These are phyloP conservation scores for Caenorhabditis sp. DNA, from an alignment of 2,888 invertebrate species.

Conservation along the genomic window DNA sequence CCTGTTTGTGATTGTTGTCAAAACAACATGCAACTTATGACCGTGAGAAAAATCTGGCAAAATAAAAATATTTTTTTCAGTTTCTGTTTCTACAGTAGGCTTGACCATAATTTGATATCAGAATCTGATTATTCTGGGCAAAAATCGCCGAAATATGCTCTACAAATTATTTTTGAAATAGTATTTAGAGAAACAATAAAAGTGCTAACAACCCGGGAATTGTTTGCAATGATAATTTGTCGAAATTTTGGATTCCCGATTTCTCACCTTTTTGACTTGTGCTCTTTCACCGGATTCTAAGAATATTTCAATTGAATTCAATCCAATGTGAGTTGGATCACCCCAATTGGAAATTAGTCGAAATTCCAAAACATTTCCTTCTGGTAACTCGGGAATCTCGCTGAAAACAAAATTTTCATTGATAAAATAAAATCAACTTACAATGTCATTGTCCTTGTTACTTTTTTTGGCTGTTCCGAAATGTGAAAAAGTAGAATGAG, in stretches of 20 bases:
- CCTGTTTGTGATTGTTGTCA: no score
- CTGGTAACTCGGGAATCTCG: slow-evolving; percentile 53
- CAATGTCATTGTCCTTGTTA: background rate
- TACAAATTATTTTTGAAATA: no score
- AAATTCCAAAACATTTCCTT: slow-evolving; percentile 32
- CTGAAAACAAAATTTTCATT: slow-evolving; percentile 22
- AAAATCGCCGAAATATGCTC: no score
- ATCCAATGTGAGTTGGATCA: slow-evolving; percentile 54
- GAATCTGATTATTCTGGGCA: no score
- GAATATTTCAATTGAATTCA: slow-evolving; percentile 66
- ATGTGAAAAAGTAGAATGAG: background rate
- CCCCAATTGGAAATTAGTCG: slow-evolving; percentile 54
- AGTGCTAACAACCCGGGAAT: no score
- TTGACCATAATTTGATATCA: no score
- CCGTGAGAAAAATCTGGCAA: no score
- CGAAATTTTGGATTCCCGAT: background rate
- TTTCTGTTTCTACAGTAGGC: no score
- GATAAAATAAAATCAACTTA: background rate
- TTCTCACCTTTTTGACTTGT: slow-evolving; percentile 39
- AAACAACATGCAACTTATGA: background rate
- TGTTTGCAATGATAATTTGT: no score
- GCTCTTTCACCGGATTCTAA: slow-evolving; percentile 54
- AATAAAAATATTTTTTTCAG: no score
- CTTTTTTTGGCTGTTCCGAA: slow-evolving; percentile 2
- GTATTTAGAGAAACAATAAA: no score